These are phyloP conservation scores for Lingula anatina DNA, from an alignment of 2,888 invertebrate species.

Conservation along the genomic window DNA sequence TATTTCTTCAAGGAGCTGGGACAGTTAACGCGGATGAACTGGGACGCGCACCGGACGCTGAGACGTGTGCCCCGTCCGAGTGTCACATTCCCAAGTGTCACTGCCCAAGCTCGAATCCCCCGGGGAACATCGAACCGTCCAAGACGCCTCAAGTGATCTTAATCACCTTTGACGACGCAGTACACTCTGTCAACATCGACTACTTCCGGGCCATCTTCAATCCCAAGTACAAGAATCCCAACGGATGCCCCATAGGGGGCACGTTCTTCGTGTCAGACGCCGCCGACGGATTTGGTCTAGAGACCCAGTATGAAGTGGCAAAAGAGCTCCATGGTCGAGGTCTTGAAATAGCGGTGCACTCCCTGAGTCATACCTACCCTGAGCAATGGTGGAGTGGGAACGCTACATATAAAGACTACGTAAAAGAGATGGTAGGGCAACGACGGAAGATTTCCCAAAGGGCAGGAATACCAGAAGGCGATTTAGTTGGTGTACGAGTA, in stretches of 20 bases:
- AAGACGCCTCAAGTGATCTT: conserved; percentile 29
- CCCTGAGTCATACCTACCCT: conserved; percentile 59
- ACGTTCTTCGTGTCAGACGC: conserved; percentile 97
- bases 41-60: too few species aligned
- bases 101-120: conserved; percentile 17
- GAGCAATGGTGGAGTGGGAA: conserved; percentile 70
- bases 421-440: conserved; percentile 85
- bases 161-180: conserved; percentile 31
- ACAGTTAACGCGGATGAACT: too few species aligned
- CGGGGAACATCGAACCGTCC: conserved; percentile 13
- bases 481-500: conserved; percentile 83
- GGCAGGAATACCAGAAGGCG: conserved; percentile 72
- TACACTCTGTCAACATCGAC: conserved; percentile 74
- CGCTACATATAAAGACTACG: conserved; percentile 85
- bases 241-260: conserved; percentile 70
- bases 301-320: conserved; percentile 98
- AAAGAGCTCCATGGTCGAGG: conserved; percentile 91
- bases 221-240: conserved; percentile 57
- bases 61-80: too few species aligned
- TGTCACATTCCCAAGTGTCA: conserved; percentile 18
- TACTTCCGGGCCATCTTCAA: conserved; percentile 23
- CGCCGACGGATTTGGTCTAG: too few species aligned
- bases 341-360: conserved; percentile 97
- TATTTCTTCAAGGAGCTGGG: too few species aligned
- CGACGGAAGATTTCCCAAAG: conserved; percentile 79